Evolutionary conservation across 1,140 invertebrate species (phyloP).

Genomic region (Zaprionus lachaisei): DNA sequence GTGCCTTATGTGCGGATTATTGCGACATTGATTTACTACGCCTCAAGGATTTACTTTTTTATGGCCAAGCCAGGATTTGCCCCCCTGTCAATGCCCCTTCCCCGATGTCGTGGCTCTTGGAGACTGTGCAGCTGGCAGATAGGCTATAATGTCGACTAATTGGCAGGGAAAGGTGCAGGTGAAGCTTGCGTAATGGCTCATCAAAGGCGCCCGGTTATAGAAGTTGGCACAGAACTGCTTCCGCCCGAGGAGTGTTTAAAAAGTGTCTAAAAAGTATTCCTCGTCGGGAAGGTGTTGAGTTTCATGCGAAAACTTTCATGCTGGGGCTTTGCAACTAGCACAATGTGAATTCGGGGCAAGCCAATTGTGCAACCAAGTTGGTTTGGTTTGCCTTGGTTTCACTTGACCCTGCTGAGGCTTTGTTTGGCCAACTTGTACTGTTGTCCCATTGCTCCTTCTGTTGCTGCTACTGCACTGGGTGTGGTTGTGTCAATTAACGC

Average conservation of each 20-base stretch:
- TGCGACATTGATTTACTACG: slow-evolving; percentile 80
- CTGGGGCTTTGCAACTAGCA: slow-evolving; percentile 15
- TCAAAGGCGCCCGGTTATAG: background rate
- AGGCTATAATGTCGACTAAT: slow-evolving; percentile 23
- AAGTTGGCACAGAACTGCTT: background rate
- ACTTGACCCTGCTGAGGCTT: slow-evolving; percentile 25
- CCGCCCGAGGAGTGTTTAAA: slow-evolving; percentile 38
- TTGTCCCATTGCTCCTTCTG: slow-evolving; percentile 6
- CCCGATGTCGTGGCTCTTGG: background rate
- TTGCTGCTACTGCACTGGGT: slow-evolving; percentile 24
- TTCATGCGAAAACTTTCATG: slow-evolving; percentile 74
- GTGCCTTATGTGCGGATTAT: slow-evolving; percentile 80
- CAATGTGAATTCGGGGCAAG: slow-evolving; percentile 55
- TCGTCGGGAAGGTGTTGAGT: slow-evolving; percentile 69
- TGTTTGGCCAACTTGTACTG: slow-evolving; percentile 15
- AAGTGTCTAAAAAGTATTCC: slow-evolving; percentile 43
- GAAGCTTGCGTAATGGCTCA: slow-evolving; percentile 7
- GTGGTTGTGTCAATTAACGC: slow-evolving; percentile 78
- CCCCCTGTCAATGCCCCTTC: background rate
- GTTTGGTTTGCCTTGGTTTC: slow-evolving; percentile 42
- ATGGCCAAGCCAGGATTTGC: slow-evolving; percentile 8
- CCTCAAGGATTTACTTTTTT: slow-evolving; percentile 61
- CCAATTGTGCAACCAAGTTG: slow-evolving; percentile 66
- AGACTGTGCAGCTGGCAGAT: slow-evolving; percentile 24
- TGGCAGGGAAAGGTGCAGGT: slow-evolving; percentile 14